phyloP scores from a whole-genome alignment of 2,113 vertebrate species.

The Myrmecophaga tridactyla region DNA sequence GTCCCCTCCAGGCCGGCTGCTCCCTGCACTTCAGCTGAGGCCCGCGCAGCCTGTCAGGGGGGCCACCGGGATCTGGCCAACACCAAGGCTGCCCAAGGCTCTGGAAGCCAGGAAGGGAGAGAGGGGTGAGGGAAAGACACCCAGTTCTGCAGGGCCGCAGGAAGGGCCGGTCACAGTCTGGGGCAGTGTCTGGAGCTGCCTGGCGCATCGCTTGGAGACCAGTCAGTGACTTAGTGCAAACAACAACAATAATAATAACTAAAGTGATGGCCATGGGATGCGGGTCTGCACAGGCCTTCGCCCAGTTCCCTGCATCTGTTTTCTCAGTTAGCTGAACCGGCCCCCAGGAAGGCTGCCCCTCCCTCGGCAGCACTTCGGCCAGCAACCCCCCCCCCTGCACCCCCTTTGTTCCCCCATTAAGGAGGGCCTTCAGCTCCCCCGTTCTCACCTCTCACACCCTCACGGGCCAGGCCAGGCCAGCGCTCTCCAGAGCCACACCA shows the following conservation, averaged over 20 bases:
- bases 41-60: not conserved
- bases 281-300: too few relatives aligned
- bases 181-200: not conserved
- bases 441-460: not conserved
- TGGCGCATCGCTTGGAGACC: not conserved
- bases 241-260: too few relatives aligned
- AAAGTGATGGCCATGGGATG: too few relatives aligned
- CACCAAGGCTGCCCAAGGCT: not conserved
- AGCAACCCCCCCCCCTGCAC: rapidly evolving
- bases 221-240: not conserved
- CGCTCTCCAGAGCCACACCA: not conserved
- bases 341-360: not conserved
- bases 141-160: not conserved
- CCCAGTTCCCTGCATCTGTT: not conserved
- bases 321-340: not conserved
- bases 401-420: not conserved
- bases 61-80: not conserved
- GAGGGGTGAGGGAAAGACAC: too few relatives aligned
- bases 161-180: not conserved
- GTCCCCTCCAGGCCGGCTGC: not conserved
- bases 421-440: not conserved
- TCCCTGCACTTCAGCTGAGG: not conserved
- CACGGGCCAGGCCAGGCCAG: not conserved
- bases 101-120: not conserved
- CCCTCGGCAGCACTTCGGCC: not conserved